Evolutionary conservation across 1,140 invertebrate genomes (phyloP).

Genomic region (Eriosoma lanigerum): DNA sequence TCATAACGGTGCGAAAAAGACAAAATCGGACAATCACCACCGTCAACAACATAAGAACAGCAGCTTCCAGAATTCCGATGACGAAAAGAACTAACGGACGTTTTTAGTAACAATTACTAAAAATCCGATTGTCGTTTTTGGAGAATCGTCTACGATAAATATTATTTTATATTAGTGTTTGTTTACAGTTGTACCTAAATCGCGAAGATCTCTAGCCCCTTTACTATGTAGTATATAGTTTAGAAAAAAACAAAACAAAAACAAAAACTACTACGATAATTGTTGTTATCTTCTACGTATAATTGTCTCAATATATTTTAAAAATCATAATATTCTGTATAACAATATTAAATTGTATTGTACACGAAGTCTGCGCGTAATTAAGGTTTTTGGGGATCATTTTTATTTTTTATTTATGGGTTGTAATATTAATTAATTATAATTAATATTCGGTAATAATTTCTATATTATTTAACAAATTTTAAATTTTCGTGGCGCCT

Average conservation of each 20-base stretch:
- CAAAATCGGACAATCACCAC: neutral
- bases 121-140: neutral
- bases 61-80: neutral
- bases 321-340: neutral
- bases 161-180: too few relatives aligned
- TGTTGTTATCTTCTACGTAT: constrained; percentile 21
- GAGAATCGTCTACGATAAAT: neutral
- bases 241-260: too few relatives aligned
- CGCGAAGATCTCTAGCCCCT: constrained; percentile 28
- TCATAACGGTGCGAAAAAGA: neutral
- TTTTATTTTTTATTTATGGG: too few relatives aligned
- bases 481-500: too few relatives aligned
- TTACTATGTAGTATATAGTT: neutral
- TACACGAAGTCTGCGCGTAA: neutral
- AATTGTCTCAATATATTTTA: too few relatives aligned
- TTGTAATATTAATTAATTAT: too few relatives aligned
- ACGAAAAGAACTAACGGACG: constrained; percentile 20
- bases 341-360: too few relatives aligned
- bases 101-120: too few relatives aligned
- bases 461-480: too few relatives aligned
- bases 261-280: neutral
- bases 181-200: constrained; percentile 32
- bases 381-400: constrained; percentile 12
- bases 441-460: too few relatives aligned
- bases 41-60: neutral